Evolutionary conservation across 2,888 invertebrate genomes (phyloP).

Genomic region (Conops quadrifasciatus): DNA sequence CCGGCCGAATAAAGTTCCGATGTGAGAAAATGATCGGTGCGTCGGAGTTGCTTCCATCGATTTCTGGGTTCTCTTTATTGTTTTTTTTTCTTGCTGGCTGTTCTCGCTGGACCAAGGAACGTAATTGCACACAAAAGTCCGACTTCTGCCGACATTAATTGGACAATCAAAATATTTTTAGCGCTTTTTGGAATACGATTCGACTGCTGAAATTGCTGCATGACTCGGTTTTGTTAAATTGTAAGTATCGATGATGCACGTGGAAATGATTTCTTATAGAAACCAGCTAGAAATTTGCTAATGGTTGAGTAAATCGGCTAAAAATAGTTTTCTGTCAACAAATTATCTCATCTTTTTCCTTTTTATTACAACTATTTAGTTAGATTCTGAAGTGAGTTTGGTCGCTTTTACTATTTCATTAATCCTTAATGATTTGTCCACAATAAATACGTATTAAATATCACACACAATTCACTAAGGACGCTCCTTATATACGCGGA

Average conservation of each 20-base stretch:
- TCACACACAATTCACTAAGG: too few species aligned
- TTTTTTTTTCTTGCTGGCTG: neutral
- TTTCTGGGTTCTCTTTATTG: constrained; percentile 14
- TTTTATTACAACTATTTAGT: neutral
- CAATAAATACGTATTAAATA: too few species aligned
- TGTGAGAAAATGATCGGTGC: constrained; percentile 61
- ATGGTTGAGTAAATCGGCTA: too few species aligned
- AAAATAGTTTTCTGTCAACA: neutral
- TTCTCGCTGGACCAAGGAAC: too few species aligned
- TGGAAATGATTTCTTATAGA: too few species aligned
- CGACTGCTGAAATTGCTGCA: too few species aligned
- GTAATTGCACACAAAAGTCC: constrained; percentile 38
- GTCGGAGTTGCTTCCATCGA: constrained; percentile 52
- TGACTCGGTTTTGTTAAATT: neutral
- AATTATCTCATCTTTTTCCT: neutral
- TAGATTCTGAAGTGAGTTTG: too few species aligned
- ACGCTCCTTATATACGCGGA: too few species aligned
- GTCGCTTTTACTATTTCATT: too few species aligned
- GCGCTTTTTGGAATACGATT: constrained; percentile 34
- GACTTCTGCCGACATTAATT: constrained; percentile 60
- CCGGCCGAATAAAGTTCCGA: constrained; percentile 52
- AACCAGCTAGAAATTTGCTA: neutral
- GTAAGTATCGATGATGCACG: too few species aligned
- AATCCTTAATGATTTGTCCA: too few species aligned
- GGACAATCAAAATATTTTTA: constrained; percentile 63